Evolutionary conservation across 2,888 invertebrate species (phyloP).

Genomic region (Epinotia demarniana): DNA sequence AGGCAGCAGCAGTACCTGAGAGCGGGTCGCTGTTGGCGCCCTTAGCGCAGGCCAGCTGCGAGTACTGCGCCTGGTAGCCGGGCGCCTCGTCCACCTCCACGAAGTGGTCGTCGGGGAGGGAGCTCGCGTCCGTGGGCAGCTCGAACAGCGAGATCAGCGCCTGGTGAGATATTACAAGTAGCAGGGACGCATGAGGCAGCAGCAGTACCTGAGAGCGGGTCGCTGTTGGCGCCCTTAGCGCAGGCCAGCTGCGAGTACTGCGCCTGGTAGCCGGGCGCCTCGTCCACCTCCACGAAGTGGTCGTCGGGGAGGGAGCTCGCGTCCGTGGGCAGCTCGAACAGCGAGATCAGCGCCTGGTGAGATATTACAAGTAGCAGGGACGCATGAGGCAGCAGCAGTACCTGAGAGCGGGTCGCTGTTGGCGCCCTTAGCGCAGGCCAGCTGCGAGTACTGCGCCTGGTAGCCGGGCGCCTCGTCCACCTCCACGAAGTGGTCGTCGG

Average conservation of each 20-base stretch:
- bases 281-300: slow-evolving; percentile 95
- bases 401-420: slow-evolving; percentile 90
- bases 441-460: slow-evolving; percentile 94
- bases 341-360: slow-evolving; percentile 90
- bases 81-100: slow-evolving; percentile 94
- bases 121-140: slow-evolving; percentile 92
- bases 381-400: slow-evolving; percentile 52
- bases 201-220: slow-evolving; percentile 88
- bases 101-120: slow-evolving; percentile 93
- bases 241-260: slow-evolving; percentile 95
- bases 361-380: not conserved
- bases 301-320: slow-evolving; percentile 91
- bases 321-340: slow-evolving; percentile 96
- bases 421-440: slow-evolving; percentile 92
- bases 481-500: slow-evolving; percentile 95
- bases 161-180: slow-evolving; percentile 80
- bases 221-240: slow-evolving; percentile 90
- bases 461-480: slow-evolving; percentile 94
- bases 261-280: slow-evolving; percentile 93
- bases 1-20: slow-evolving; percentile 76
- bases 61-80: slow-evolving; percentile 94
- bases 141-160: slow-evolving; percentile 94
- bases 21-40: slow-evolving; percentile 90
- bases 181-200: not conserved
- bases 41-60: slow-evolving; percentile 94